Conservation (phyloP, 2,888 invertebrate genomes). For the Tetrapedia diversipes region DNA sequence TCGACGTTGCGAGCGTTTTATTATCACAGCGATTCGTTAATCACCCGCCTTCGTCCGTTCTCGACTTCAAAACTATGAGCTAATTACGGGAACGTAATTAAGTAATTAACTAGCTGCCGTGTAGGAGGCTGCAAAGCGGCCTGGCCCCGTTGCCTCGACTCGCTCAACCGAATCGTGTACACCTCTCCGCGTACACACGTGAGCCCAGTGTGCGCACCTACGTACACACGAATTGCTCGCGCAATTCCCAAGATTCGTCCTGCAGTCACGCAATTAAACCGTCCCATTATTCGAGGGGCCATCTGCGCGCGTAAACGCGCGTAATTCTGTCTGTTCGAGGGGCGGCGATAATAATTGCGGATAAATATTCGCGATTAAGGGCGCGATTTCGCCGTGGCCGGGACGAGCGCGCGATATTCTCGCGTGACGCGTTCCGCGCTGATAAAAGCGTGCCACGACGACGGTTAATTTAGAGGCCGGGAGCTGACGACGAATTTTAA, state of each 20-base stretch:
- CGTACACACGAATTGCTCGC: slow-evolving; percentile 21
- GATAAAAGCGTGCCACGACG: not conserved
- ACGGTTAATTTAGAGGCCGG: slow-evolving; percentile 6
- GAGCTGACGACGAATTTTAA: slow-evolving; percentile 11
- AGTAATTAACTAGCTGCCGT: slow-evolving; percentile 77
- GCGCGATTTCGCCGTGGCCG: slow-evolving; percentile 33
- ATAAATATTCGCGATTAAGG: slow-evolving; percentile 52
- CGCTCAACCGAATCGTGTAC: slow-evolving; percentile 42
- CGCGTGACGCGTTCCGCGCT: not conserved
- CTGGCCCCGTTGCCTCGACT: slow-evolving; percentile 56
- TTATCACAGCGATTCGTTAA: slow-evolving; percentile 65
- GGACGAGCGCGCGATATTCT: not conserved
- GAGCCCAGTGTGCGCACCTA: not conserved
- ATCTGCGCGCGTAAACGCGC: slow-evolving; percentile 50
- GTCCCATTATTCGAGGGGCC: slow-evolving; percentile 55
- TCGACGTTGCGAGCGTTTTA: slow-evolving; percentile 40
- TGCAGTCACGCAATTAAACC: slow-evolving; percentile 65
- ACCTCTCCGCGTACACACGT: slow-evolving; percentile 7
- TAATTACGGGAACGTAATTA: slow-evolving; percentile 78
- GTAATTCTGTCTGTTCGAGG: slow-evolving; percentile 49
- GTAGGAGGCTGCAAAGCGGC: slow-evolving; percentile 62
- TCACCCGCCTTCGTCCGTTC: slow-evolving; percentile 52
- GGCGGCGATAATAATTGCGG: slow-evolving; percentile 45
- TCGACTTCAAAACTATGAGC: slow-evolving; percentile 68
- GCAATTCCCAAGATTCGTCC: slow-evolving; percentile 71